Evolutionary conservation across 2,113 vertebrate genomes (phyloP), one percentile per base, ranked within the genome.

Genomic region (Cololabis saira): DNA sequence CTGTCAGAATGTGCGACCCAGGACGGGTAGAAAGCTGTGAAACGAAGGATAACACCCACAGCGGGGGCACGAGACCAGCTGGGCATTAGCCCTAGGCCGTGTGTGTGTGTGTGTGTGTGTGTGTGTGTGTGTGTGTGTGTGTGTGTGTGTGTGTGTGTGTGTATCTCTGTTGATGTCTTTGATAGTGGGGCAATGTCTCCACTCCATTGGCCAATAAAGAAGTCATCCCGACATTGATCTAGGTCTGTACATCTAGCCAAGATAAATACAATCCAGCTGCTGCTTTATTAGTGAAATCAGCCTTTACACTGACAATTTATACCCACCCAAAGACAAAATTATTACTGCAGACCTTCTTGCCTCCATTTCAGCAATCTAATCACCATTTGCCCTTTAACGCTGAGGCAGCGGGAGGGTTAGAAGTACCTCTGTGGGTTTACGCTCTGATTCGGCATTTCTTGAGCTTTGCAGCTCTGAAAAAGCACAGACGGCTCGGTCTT

Each of bases 341-440:
- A 81, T 85, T 75, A 85, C 67, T 19, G 71, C 74, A 67, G 70
- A 75, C 80, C 67, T 75, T 72, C 57, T 53, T 7, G 70, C 67
- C 74, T 80, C 57, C 10, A 61, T 82, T 83, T 87, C 73, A 82
- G 82, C 65, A 80, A 83, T 83, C 81, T 75, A 86, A 87, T 87
- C 89, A 84, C 79, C 75, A n/a, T 77, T 80, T 86, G 86, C 72
- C 87, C 84, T 89, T 91, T 88, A 74, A 81, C 2, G 55, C 67
- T 13, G 55, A 71, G 74, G 78, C 52, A 43, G 70, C 80, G 12
- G 61, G 52, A 71, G 76, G 84, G 88, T 89, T 84, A 89, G 74
- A 80, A 71, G 54, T 43, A 80, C 76, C 81, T 83, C 63, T 67
- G 64, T 63, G 77, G 62, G 77, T 78, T 81, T 66, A 77, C 5